A percentile compares a stretch with the other conserved stretches of the same genome.
Conservation (phyloP, 2,797 vertebrate genomes). For the Onychomys leucogaster region DNA sequence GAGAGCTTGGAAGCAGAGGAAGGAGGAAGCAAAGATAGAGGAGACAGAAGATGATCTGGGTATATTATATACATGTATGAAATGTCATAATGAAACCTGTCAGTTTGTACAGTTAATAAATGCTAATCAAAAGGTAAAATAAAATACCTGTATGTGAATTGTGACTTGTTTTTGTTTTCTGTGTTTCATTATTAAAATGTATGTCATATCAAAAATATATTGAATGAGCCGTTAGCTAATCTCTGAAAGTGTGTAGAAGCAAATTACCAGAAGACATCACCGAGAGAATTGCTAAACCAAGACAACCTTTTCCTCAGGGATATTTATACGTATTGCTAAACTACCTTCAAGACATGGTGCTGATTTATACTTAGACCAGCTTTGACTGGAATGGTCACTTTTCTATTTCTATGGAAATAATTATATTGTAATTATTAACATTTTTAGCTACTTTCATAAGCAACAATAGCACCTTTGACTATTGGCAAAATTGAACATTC, state of each 20-base stretch:
- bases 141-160: background rate
- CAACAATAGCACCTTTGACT: background rate
- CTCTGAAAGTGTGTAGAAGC: background rate
- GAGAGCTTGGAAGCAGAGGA: background rate
- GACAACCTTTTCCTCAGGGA: background rate
- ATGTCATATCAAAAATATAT: background rate
- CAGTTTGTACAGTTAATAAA: background rate
- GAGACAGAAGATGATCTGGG: background rate
- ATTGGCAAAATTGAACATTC: background rate
- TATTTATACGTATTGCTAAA: background rate
- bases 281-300: background rate
- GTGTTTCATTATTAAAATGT: slow-evolving; percentile 39
- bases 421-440: background rate
- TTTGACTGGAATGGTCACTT: background rate
- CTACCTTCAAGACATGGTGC: background rate
- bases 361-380: background rate
- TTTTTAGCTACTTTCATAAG: background rate
- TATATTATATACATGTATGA: too few species aligned
- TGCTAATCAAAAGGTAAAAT: background rate
- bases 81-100: background rate
- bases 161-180: background rate
- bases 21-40: background rate
- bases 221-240: background rate
- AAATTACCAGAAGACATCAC: background rate
- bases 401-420: slow-evolving; percentile 26